Evolutionary conservation across 2,888 invertebrate species (phyloP).

Genomic region (Apamea sordens): DNA sequence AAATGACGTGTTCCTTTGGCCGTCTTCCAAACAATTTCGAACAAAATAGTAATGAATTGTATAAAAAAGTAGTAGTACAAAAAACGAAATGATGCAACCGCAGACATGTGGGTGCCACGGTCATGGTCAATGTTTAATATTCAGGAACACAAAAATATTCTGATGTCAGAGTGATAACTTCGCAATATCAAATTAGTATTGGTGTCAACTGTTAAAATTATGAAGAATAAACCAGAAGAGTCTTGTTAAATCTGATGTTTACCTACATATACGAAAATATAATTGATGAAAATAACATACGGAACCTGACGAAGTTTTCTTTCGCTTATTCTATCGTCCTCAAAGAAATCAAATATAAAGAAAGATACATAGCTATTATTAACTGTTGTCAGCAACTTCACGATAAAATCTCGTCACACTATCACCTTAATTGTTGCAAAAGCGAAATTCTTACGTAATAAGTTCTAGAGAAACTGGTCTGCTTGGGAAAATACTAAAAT

Average conservation of each 20-base stretch:
- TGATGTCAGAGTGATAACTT: not conserved
- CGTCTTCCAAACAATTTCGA: not conserved
- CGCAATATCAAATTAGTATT: not conserved
- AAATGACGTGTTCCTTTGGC: not conserved
- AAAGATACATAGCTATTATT: not conserved
- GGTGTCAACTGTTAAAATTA: not conserved
- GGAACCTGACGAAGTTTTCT: not conserved
- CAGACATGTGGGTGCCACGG: not conserved
- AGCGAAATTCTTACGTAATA: constrained; percentile 40
- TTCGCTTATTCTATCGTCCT: not conserved
- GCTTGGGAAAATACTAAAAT: constrained; percentile 44
- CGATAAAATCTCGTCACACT: constrained; percentile 1
- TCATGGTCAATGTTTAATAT: not conserved
- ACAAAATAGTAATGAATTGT: not conserved
- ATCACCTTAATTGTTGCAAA: constrained; percentile 28
- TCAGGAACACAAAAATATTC: not conserved
- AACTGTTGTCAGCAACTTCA: not conserved
- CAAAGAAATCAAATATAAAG: not conserved
- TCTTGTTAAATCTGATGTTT: not conserved
- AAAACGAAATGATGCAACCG: not conserved
- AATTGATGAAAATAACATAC: not conserved
- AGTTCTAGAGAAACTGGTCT: constrained; percentile 52
- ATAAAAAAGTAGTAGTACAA: not conserved
- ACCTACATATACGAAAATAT: not conserved
- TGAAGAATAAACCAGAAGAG: not conserved